Evolutionary conservation across 2,797 vertebrate genomes (phyloP).

Genomic region (Sebastes iracundus): DNA sequence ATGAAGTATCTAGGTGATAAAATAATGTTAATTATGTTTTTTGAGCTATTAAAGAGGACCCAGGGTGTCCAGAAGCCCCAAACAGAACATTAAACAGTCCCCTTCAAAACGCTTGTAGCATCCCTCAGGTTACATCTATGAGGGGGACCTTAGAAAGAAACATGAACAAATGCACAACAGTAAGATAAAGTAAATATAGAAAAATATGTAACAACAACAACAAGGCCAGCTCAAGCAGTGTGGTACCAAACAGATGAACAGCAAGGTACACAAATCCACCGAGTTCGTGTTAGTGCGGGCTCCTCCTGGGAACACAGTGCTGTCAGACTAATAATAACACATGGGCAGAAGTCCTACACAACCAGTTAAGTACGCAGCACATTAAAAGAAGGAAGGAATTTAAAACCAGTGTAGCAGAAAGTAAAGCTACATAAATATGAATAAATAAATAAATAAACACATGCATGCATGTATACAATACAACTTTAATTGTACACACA

Average conservation of each 20-base stretch:
- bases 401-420: constrained; percentile 10
- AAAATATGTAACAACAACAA: constrained; percentile 17
- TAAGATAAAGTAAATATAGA: constrained; percentile 15
- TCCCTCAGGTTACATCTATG: background rate
- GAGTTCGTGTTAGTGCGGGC: constrained; percentile 22
- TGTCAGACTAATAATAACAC: constrained; percentile 44
- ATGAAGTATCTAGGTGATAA: background rate
- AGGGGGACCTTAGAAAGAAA: background rate
- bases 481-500: background rate
- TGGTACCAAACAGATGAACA: background rate
- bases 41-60: background rate
- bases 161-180: constrained; percentile 1
- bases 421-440: background rate
- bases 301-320: constrained; percentile 8
- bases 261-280: background rate
- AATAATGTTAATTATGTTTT: background rate
- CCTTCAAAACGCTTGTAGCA: background rate
- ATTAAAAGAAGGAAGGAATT: constrained; percentile 3
- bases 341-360: background rate
- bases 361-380: constrained; percentile 36
- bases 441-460: background rate
- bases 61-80: background rate
- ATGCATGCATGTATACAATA: background rate
- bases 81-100: background rate
- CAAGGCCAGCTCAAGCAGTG: background rate